Percentiles rank a stretch among this genome's conserved stretches.
Conservation (phyloP, 2,888 invertebrate genomes). For the Agrilus biguttatus region DNA sequence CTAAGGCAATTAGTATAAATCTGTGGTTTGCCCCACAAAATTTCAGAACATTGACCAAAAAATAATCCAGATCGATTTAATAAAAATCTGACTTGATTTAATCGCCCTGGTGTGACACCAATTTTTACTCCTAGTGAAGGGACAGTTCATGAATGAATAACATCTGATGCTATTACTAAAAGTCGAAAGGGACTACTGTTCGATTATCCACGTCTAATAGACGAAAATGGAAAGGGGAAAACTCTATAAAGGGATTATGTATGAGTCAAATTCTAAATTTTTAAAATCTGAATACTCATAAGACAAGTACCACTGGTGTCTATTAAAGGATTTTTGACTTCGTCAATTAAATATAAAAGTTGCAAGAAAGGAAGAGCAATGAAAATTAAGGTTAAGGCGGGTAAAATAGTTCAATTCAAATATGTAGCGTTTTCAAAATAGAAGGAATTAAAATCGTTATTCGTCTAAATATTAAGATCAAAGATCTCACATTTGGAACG, state of each 20-base stretch:
- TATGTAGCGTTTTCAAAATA: no score
- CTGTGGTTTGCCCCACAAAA: conserved; percentile 69
- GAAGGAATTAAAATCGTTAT: no score
- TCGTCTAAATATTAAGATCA: no score
- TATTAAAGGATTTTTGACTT: conserved; percentile 44
- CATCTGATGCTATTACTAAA: conserved; percentile 46
- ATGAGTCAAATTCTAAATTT: conserved; percentile 46
- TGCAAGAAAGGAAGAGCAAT: conserved; percentile 47
- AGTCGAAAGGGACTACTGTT: conserved; percentile 43
- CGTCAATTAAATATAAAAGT: conserved; percentile 45
- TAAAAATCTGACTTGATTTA: conserved; percentile 48
- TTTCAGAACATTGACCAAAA: conserved; percentile 69
- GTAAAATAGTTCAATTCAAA: conserved; percentile 49
- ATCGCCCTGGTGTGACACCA: conserved; percentile 48
- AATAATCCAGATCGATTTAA: conserved; percentile 49
- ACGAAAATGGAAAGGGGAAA: conserved; percentile 35
- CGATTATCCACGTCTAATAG: conserved; percentile 51
- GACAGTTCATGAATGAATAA: conserved; percentile 52
- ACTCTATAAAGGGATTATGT: conserved; percentile 38
- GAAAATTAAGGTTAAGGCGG: conserved; percentile 45
- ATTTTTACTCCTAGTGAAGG: conserved; percentile 48
- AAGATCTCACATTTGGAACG: no score
- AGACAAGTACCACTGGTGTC: conserved; percentile 44
- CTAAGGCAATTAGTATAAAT: conserved; percentile 61
- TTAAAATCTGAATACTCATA: conserved; percentile 52